phyloP scores from a whole-genome alignment of 2,113 vertebrate species.

The Chaetodon auriga region DNA sequence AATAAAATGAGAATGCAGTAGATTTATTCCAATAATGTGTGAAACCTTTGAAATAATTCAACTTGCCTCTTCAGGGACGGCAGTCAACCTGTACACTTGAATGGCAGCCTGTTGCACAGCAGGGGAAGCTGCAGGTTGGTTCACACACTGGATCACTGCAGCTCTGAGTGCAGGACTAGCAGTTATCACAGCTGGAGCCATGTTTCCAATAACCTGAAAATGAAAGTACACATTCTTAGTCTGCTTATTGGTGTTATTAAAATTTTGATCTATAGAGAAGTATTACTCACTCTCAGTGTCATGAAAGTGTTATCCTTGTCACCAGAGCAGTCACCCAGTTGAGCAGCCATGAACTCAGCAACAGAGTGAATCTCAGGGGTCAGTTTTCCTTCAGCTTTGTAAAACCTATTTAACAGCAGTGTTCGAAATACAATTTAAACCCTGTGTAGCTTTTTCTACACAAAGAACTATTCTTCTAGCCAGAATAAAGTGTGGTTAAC shows the following conservation, averaged over 20 bases:
- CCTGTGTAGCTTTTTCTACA: not conserved
- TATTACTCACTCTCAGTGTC: constrained; percentile 86
- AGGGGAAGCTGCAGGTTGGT: constrained; percentile 80
- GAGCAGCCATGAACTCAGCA: constrained; percentile 86
- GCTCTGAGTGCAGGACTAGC: constrained; percentile 85
- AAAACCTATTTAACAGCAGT: constrained; percentile 82
- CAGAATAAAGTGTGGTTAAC: not conserved
- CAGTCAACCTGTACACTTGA: constrained; percentile 90
- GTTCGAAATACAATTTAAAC: not conserved
- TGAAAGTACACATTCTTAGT: constrained; percentile 3
- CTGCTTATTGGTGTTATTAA: not conserved
- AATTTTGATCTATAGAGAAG: too few species aligned
- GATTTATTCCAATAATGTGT: not conserved
- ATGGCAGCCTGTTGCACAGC: constrained; percentile 92
- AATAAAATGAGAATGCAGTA: not conserved
- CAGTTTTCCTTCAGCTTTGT: constrained; percentile 72
- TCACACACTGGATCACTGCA: constrained; percentile 86
- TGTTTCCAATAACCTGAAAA: constrained; percentile 92
- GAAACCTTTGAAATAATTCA: not conserved
- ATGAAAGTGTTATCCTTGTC: constrained; percentile 88
- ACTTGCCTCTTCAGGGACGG: constrained; percentile 87
- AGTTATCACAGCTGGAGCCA: constrained; percentile 87
- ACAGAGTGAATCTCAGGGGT: constrained; percentile 87
- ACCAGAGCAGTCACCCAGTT: constrained; percentile 89
- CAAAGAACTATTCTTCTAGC: not conserved